These are phyloP conservation scores for Tolmerus cingulatus DNA, from an alignment of 2,888 invertebrate genomes.

Conservation along the genomic window DNA sequence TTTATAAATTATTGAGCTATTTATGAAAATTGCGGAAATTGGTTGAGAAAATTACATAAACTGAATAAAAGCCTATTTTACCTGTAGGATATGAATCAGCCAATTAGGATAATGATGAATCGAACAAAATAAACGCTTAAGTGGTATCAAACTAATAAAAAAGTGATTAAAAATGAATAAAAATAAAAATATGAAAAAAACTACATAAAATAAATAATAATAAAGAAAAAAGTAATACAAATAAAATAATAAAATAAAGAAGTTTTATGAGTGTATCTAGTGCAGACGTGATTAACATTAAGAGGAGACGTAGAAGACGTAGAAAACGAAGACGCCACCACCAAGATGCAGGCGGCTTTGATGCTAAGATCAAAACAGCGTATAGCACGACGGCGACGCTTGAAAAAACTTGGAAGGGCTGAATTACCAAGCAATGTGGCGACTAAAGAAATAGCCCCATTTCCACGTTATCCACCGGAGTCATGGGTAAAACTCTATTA, in stretches of 20 bases:
- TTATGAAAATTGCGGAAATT: neutral
- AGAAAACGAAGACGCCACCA: conserved; percentile 53
- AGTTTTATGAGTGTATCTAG: conserved; percentile 52
- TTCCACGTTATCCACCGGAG: conserved; percentile 86
- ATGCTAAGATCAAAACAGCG: conserved; percentile 90
- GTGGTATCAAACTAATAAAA: neutral
- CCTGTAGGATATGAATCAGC: neutral
- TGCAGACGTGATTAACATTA: conserved; percentile 55
- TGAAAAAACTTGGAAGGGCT: conserved; percentile 75
- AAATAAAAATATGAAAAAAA: conserved; percentile 9
- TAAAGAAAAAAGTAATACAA: conserved; percentile 1
- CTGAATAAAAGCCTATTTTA: neutral
- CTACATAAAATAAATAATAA: conserved; percentile 4
- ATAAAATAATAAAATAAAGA: neutral
- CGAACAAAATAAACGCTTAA: neutral
- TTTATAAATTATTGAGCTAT: neutral
- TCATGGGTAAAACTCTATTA: conserved; percentile 68
- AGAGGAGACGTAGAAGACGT: conserved; percentile 54
- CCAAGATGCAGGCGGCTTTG: conserved; percentile 91
- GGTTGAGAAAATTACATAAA: neutral
- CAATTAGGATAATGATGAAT: neutral
- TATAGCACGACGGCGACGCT: conserved; percentile 81
- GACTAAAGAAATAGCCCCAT: conserved; percentile 85
- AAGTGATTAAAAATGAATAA: conserved; percentile 18
- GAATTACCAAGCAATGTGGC: conserved; percentile 89